Conservation (phyloP, 2,888 invertebrate genomes). For the Dynastes grantii region DNA sequence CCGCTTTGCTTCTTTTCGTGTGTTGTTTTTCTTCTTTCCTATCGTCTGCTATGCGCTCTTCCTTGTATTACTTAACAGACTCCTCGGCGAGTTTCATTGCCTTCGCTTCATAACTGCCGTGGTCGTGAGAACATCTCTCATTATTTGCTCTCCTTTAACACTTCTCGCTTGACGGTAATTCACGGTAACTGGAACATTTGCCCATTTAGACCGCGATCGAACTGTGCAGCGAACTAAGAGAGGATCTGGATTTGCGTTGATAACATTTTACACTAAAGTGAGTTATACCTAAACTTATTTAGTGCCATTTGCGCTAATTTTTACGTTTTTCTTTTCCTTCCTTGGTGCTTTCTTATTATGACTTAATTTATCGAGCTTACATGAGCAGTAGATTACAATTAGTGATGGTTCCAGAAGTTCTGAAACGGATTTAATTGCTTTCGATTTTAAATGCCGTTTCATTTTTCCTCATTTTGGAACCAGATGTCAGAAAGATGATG, state of each 20-base stretch:
- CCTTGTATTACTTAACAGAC: slow-evolving; percentile 6
- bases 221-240: background rate
- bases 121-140: slow-evolving; percentile 32
- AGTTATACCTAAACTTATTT: background rate
- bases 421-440: too few species aligned
- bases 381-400: background rate
- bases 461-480: too few species aligned
- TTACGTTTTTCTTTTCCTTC: background rate
- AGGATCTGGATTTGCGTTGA: background rate
- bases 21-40: background rate
- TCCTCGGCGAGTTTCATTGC: background rate
- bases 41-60: slow-evolving; percentile 8
- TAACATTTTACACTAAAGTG: background rate
- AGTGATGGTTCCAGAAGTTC: background rate
- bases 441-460: too few species aligned
- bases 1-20: background rate
- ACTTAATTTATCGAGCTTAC: background rate
- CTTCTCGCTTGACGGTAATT: slow-evolving; percentile 24
- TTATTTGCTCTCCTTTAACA: slow-evolving; percentile 33
- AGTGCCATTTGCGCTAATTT: background rate
- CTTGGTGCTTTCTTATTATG: background rate
- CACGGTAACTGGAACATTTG: slow-evolving; percentile 33
- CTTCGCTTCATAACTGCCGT: background rate
- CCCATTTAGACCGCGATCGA: slow-evolving; percentile 30
- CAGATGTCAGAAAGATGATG: too few species aligned